These are phyloP conservation scores for Novumbra hubbsi DNA, from an alignment of 2,797 vertebrate species.

Conservation along the genomic window DNA sequence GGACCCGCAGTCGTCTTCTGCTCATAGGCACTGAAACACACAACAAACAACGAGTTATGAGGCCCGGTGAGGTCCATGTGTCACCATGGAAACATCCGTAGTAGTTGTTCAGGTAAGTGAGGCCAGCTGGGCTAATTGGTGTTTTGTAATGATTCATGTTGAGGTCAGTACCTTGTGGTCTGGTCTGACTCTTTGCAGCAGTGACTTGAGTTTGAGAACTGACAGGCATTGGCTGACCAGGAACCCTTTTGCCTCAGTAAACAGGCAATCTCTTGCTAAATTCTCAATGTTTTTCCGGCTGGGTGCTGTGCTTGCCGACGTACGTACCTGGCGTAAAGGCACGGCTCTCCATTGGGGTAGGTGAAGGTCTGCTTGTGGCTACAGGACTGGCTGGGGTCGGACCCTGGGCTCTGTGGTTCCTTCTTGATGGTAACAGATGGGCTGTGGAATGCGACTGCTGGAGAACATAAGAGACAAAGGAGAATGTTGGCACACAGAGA, in stretches of 20 bases:
- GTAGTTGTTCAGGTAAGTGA: constrained; percentile 32
- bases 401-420: constrained; percentile 90
- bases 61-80: not conserved
- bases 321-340: constrained; percentile 92
- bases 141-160: not conserved
- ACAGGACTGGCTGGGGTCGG: constrained; percentile 85
- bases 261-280: not conserved
- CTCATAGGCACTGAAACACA: constrained; percentile 85
- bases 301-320: not conserved
- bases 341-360: constrained; percentile 88
- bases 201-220: constrained; percentile 35
- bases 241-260: not conserved
- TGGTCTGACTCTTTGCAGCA: constrained; percentile 21
- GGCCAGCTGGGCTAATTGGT: constrained; percentile 33
- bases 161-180: constrained; percentile 43
- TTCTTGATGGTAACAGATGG: constrained; percentile 93
- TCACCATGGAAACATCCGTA: not conserved
- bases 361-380: constrained; percentile 83
- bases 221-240: constrained; percentile 16
- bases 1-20: constrained; percentile 79
- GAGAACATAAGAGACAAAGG: constrained; percentile 40
- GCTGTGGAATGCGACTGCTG: constrained; percentile 93
- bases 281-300: not conserved
- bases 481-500: constrained; percentile 23
- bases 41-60: constrained; percentile 10